Evolutionary conservation across 2,113 vertebrate species (phyloP).

Genomic region (Leptodactylus fuscus): DNA sequence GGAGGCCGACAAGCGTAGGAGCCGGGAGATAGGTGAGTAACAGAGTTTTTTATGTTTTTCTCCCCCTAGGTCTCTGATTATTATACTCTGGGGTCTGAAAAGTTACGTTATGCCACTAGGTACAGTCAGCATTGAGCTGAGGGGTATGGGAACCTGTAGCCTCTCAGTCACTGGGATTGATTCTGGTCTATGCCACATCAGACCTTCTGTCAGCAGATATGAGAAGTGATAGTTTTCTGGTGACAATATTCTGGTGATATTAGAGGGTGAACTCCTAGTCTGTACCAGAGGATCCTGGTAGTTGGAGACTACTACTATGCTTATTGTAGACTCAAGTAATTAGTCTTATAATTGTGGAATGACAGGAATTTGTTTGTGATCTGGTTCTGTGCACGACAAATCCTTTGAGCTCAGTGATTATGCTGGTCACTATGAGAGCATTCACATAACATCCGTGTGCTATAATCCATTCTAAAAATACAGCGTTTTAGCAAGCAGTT

Average conservation of each 20-base stretch:
- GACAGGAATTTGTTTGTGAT: conserved; percentile 53
- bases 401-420: conserved; percentile 44
- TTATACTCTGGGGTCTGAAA: no score
- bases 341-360: conserved; percentile 39
- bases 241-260: not conserved
- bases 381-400: not conserved
- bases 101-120: no score
- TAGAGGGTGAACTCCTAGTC: not conserved
- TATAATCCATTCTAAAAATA: conserved; percentile 49
- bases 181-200: conserved; percentile 49
- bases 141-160: no score
- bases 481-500: not conserved
- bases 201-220: not conserved
- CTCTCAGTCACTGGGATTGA: not conserved
- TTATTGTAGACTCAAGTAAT: not conserved
- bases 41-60: no score
- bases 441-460: conserved; percentile 29
- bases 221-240: not conserved
- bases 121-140: no score
- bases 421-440: conserved; percentile 9
- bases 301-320: no score
- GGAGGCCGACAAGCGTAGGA: no score
- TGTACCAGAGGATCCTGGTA: not conserved
- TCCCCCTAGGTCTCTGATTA: no score
- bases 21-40: no score